Percentiles rank a stretch among this genome's conserved stretches.
phyloP scores from a whole-genome alignment of 2,797 vertebrate genomes.

The Malurus splendens region DNA sequence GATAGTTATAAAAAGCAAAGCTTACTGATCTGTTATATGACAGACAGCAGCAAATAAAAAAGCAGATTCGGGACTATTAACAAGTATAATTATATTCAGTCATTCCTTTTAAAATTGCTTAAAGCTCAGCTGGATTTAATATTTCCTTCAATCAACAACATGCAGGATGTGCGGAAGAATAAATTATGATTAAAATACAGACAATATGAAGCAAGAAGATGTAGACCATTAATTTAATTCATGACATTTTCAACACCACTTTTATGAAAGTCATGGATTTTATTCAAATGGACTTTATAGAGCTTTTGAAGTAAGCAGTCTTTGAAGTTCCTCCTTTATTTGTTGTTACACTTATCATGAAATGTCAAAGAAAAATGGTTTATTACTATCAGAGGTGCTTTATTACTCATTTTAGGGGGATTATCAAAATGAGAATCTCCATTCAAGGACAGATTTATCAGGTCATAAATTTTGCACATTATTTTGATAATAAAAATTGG shows the following conservation, averaged over 20 bases:
- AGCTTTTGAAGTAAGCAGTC: conserved; percentile 60
- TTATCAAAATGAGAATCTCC: conserved; percentile 61
- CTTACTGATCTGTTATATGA: conserved; percentile 35
- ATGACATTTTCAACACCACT: conserved; percentile 58
- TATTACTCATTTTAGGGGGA: conserved; percentile 60
- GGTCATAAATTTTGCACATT: conserved; percentile 47
- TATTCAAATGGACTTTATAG: conserved; percentile 62
- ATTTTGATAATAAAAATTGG: conserved; percentile 58
- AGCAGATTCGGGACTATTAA: conserved; percentile 49
- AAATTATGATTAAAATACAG: conserved; percentile 62
- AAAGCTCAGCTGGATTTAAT: conserved; percentile 61
- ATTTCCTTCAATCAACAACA: conserved; percentile 62
- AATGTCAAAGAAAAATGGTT: conserved; percentile 56
- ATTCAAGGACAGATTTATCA: conserved; percentile 53
- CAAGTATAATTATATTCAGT: conserved; percentile 58
- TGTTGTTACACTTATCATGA: conserved; percentile 59
- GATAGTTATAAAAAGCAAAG: conserved; percentile 29
- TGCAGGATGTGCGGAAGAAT: conserved; percentile 55
- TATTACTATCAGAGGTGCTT: conserved; percentile 52
- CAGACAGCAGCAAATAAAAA: conserved; percentile 50
- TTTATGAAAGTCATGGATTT: conserved; percentile 57
- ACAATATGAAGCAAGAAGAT: conserved; percentile 52
- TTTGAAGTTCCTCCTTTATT: conserved; percentile 59
- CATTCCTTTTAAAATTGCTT: conserved; percentile 52
- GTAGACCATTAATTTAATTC: conserved; percentile 59